phyloP scores from a whole-genome alignment of 2,113 vertebrate species.

The Tachuris rubrigastra region DNA sequence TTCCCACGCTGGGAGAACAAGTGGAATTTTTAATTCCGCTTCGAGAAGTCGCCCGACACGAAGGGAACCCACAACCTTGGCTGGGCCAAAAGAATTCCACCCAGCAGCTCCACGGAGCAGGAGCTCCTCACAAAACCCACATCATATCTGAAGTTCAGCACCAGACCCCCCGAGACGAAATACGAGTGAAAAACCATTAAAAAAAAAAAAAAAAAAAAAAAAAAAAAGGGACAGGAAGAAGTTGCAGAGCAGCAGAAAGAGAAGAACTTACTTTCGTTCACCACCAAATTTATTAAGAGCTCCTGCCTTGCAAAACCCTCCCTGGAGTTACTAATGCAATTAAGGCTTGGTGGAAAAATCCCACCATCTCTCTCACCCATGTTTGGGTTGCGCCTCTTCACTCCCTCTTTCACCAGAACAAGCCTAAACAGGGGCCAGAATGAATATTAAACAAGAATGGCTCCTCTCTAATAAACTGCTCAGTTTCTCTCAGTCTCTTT shows the following conservation, averaged over 20 bases:
- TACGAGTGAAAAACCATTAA: background rate
- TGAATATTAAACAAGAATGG: conserved; percentile 41
- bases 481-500: background rate
- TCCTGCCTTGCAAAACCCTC: conserved; percentile 18
- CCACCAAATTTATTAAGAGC: background rate
- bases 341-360: conserved; percentile 63
- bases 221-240: background rate
- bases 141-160: background rate
- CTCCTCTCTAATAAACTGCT: conserved; percentile 33
- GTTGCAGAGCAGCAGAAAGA: background rate
- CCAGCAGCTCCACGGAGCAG: background rate
- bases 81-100: background rate
- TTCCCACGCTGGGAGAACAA: background rate
- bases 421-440: conserved; percentile 55
- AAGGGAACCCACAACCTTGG: background rate
- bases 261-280: background rate
- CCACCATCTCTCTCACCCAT: conserved; percentile 26
- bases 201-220: background rate
- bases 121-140: background rate
- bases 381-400: conserved; percentile 45
- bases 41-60: background rate
- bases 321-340: conserved; percentile 8
- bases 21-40: background rate
- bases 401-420: conserved; percentile 58
- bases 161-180: background rate